Conservation (phyloP, 2,888 invertebrate genomes). For the Brachycybe producta region DNA sequence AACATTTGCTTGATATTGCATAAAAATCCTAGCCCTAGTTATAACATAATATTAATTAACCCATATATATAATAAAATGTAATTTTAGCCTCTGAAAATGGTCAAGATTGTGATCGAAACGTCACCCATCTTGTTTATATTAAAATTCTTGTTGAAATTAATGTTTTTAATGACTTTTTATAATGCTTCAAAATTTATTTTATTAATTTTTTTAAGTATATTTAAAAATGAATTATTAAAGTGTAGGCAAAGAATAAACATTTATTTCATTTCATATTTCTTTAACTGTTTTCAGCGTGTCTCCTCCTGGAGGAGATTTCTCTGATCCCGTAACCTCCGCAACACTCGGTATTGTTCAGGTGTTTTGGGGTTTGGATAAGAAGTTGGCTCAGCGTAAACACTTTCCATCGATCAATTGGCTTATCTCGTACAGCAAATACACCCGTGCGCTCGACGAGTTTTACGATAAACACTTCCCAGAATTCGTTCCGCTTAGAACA, state of each 20-base stretch:
- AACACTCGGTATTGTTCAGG: constrained; percentile 95
- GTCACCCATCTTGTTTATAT: no score
- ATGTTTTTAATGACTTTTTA: no score
- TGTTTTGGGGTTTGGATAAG: constrained; percentile 99
- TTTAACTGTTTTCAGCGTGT: constrained; percentile 60
- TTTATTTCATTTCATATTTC: constrained; percentile 5
- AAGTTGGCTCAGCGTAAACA: constrained; percentile 98
- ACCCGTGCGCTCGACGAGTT: constrained; percentile 96
- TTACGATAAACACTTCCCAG: constrained; percentile 95
- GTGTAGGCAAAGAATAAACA: constrained; percentile 1
- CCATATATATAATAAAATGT: no score
- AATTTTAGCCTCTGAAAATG: no score
- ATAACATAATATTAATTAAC: no score
- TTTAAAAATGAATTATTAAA: constrained; percentile 1
- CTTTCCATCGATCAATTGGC: constrained; percentile 99
- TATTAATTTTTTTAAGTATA: no score
- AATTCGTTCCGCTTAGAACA: constrained; percentile 92
- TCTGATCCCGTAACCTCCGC: constrained; percentile 99
- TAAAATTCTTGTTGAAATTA: no score
- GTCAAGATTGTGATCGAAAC: no score
- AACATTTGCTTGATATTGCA: no score
- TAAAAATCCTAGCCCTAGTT: no score
- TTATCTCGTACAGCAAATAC: constrained; percentile 98
- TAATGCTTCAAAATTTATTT: no score
- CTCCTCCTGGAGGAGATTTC: constrained; percentile 99